Evolutionary conservation across 2,888 invertebrate species (phyloP).

Genomic region (Lepeophtheirus nordmannii): DNA sequence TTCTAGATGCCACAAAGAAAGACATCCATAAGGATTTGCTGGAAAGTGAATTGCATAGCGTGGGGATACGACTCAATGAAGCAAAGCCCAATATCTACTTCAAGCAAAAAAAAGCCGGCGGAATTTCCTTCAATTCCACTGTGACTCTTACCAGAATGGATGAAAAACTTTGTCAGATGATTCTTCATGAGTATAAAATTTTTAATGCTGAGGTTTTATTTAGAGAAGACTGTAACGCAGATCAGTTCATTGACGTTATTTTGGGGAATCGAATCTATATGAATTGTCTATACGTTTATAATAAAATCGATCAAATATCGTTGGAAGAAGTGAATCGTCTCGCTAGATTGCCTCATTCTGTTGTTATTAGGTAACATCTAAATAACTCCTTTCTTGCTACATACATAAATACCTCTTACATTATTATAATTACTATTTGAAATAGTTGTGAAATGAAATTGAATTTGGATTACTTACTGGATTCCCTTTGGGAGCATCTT

Average conservation of each 20-base stretch:
- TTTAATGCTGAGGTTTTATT: conserved; percentile 90
- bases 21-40: conserved; percentile 81
- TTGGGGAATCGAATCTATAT: conserved; percentile 86
- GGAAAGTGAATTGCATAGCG: conserved; percentile 88
- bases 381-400: neutral
- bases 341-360: conserved; percentile 67
- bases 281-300: conserved; percentile 95
- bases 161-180: conserved; percentile 94
- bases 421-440: neutral
- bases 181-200: conserved; percentile 95
- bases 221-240: conserved; percentile 83
- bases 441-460: conserved; percentile 84
- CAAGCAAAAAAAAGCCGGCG: conserved; percentile 91
- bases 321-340: conserved; percentile 94
- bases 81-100: conserved; percentile 93
- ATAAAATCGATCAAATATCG: conserved; percentile 98
- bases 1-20: conserved; percentile 97
- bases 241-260: conserved; percentile 96
- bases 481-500: conserved; percentile 82
- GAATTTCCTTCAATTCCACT: conserved; percentile 89
- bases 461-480: conserved; percentile 83
- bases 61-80: conserved; percentile 91
- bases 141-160: conserved; percentile 79
- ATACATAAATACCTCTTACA: neutral
- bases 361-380: conserved; percentile 67